Percentiles rank a stretch among this genome's conserved stretches.
phyloP scores from a whole-genome alignment of 2,888 invertebrate genomes.

The Lymantria monacha region DNA sequence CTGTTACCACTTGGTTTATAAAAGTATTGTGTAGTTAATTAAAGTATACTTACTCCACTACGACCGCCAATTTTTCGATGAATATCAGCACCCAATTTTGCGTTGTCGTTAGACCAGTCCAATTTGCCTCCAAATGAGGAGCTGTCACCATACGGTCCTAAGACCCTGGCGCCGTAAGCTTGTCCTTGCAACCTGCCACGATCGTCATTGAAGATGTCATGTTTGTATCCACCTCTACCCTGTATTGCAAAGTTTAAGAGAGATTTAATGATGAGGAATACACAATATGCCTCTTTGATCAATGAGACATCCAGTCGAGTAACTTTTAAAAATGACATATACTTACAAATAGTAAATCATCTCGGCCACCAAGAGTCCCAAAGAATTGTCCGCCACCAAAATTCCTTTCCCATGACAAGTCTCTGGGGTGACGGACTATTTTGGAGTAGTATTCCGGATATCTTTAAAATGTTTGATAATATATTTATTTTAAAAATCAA shows the following conservation, averaged over 20 bases:
- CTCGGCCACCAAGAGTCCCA: slow-evolving; percentile 53
- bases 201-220: slow-evolving; percentile 56
- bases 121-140: slow-evolving; percentile 52
- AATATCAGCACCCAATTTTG: slow-evolving; percentile 52
- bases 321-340: background rate
- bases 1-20: no score
- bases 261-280: no score
- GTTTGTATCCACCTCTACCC: slow-evolving; percentile 62
- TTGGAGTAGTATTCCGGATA: slow-evolving; percentile 34
- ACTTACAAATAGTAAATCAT: slow-evolving; percentile 53
- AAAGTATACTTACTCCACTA: slow-evolving; percentile 41
- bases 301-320: background rate
- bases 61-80: slow-evolving; percentile 41
- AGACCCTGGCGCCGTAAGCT: slow-evolving; percentile 51
- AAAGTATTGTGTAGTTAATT: no score
- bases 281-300: no score
- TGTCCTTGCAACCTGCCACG: slow-evolving; percentile 53
- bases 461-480: slow-evolving; percentile 10
- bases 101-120: slow-evolving; percentile 49
- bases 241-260: slow-evolving; percentile 13
- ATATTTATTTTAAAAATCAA: background rate
- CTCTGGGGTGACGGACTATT: slow-evolving; percentile 31
- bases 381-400: slow-evolving; percentile 44
- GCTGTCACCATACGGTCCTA: slow-evolving; percentile 52
- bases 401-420: slow-evolving; percentile 34